These are phyloP conservation scores for Eurois occulta DNA, from an alignment of 2,888 invertebrate species.

Conservation along the genomic window DNA sequence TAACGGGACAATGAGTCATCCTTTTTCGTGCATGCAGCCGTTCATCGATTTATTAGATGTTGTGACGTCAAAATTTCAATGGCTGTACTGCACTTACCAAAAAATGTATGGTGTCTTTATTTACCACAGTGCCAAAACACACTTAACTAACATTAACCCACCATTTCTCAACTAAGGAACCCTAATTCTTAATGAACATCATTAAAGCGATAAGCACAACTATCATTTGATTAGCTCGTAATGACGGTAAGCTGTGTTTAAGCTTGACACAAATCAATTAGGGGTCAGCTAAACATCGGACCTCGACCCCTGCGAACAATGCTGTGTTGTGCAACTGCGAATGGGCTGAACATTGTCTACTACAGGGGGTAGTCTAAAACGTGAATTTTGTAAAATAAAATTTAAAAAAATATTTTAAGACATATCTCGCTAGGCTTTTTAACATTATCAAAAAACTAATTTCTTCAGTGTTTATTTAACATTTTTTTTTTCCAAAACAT, in stretches of 20 bases:
- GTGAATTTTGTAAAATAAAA: neutral
- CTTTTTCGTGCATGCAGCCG: too few relatives aligned
- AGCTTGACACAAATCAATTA: slow-evolving; percentile 77
- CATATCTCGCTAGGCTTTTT: neutral
- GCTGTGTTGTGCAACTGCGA: slow-evolving; percentile 72
- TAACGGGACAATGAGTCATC: too few relatives aligned
- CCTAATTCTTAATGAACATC: slow-evolving; percentile 51
- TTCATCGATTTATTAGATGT: too few relatives aligned
- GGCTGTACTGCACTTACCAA: neutral
- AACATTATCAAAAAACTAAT: neutral
- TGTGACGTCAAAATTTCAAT: too few relatives aligned
- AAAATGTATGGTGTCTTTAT: neutral
- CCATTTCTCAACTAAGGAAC: slow-evolving; percentile 44
- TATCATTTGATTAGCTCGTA: slow-evolving; percentile 68
- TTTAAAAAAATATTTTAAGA: neutral
- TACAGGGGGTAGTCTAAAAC: slow-evolving; percentile 20
- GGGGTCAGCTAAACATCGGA: slow-evolving; percentile 79
- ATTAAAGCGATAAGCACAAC: slow-evolving; percentile 64
- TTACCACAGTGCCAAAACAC: neutral
- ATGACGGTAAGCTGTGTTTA: slow-evolving; percentile 74
- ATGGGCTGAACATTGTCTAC: slow-evolving; percentile 23
- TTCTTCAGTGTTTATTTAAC: neutral
- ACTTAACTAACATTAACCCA: neutral
- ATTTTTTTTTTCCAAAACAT: too few relatives aligned
- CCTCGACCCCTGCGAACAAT: slow-evolving; percentile 81